Evolutionary conservation across 2,888 invertebrate genomes (phyloP), one percentile per base, ranked within the genome.

Genomic region (Ophraella communa): DNA sequence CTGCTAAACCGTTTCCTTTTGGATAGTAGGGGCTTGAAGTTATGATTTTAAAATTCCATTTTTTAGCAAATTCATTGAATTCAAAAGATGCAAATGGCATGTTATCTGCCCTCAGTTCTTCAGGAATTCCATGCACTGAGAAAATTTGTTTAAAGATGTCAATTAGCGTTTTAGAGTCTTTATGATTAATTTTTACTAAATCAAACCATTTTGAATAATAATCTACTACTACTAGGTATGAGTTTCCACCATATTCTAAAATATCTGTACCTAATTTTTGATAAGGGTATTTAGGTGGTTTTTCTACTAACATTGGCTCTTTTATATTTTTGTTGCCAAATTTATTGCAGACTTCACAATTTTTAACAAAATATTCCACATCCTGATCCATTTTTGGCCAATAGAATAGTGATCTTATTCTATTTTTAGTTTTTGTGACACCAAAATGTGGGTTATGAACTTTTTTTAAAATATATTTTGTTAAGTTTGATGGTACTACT

Each of bases 201-300:
- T 47, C 45, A 1, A 23, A 35, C 70, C 68, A 71, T 21, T 69
- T 68, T 17, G 71, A 70, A 55, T 66, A 69, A 44, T 71, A 54
- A 62, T 72, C 68, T 33, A 68, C 56, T 11, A 66, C 5, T 20
- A 69, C 65, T 42, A 72, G 47, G 51, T 68, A 72, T n/a, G 14
- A 14, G 18, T 53, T 17, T 3, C 23, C 39, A 39, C 39, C 63
- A 62, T 44, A 63, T 55, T 67, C 64, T 55, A 69, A 62, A 55
- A 69, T 67, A 53, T n/a, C n/a, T n/a, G n/a, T n/a, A n/a, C n/a
- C n/a, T n/a, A n/a, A n/a, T n/a, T n/a, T n/a, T n/a, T n/a, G n/a
- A n/a, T n/a, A n/a, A n/a, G n/a, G n/a, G n/a, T n/a, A n/a, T n/a
- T n/a, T n/a, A n/a, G n/a, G n/a, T n/a, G n/a, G n/a, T n/a, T n/a